phyloP scores from a whole-genome alignment of 2,797 vertebrate genomes.

The Anguilla anguilla region DNA sequence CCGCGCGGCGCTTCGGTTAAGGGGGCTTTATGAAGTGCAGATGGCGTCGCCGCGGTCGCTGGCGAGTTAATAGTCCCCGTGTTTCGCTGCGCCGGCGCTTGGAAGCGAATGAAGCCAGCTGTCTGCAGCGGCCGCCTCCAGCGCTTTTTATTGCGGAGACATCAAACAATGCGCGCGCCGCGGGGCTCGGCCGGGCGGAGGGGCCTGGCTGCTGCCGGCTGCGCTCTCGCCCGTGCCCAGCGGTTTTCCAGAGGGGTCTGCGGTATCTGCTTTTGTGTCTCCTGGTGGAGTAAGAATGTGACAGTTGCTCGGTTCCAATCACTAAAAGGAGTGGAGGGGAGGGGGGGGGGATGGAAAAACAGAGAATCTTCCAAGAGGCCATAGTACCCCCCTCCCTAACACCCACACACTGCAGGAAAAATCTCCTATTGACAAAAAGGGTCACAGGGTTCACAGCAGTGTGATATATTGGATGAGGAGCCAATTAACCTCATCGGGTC shows the following conservation, averaged over 20 bases:
- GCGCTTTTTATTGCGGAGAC: constrained; percentile 16
- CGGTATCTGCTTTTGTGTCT: constrained; percentile 10
- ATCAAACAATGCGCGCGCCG: background rate
- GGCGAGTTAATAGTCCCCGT: constrained; percentile 8
- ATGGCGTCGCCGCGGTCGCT: constrained; percentile 8
- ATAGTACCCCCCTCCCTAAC: constrained; percentile 43
- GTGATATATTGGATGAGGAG: constrained; percentile 86
- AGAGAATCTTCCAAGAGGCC: constrained; percentile 14
- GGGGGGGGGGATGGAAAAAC: constrained; percentile 47
- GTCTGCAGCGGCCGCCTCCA: constrained; percentile 10
- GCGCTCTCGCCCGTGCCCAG: background rate
- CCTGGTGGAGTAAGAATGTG: constrained; percentile 7
- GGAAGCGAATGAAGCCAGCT: constrained; percentile 11
- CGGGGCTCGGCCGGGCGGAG: background rate
- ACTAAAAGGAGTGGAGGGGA: background rate
- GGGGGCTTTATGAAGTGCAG: constrained; percentile 25
- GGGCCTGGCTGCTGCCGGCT: background rate
- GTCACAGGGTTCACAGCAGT: constrained; percentile 88
- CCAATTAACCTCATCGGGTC: constrained; percentile 86
- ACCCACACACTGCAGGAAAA: constrained; percentile 67
- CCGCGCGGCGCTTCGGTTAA: background rate
- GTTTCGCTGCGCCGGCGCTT: constrained; percentile 19
- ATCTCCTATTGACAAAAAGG: constrained; percentile 81
- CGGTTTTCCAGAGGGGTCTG: background rate
- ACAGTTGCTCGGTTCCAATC: constrained; percentile 6